Percentiles rank a stretch among this genome's conserved stretches.
Evolutionary conservation across 2,888 invertebrate species (phyloP).

Genomic region (Chaetogeoica ovagalla): DNA sequence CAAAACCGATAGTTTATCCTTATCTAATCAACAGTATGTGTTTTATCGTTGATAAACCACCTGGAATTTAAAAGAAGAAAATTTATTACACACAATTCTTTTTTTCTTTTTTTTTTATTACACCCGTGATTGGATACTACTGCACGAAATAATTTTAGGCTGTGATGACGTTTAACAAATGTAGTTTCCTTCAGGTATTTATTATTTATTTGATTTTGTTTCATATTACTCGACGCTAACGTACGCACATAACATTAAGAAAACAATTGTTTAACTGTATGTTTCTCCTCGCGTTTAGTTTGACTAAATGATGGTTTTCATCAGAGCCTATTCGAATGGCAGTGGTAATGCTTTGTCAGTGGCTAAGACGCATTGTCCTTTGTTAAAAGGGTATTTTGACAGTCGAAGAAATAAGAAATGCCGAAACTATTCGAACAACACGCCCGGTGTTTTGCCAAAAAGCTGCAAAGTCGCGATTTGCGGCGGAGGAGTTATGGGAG

Average conservation of each 20-base stretch:
- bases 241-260: not conserved
- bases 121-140: too few relatives aligned
- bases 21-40: constrained; percentile 2
- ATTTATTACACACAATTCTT: not conserved
- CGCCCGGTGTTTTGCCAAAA: constrained; percentile 39
- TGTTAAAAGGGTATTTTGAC: constrained; percentile 2
- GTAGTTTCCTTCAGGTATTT: not conserved
- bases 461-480: constrained; percentile 75
- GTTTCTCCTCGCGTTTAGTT: not conserved
- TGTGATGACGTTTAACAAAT: not conserved
- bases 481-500: constrained; percentile 90
- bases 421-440: constrained; percentile 12
- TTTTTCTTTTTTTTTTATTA: too few relatives aligned
- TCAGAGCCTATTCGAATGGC: constrained; percentile 24
- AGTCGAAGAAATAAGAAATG: constrained; percentile 6
- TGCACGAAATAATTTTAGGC: too few relatives aligned
- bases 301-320: constrained; percentile 27
- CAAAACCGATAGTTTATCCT: constrained; percentile 19
- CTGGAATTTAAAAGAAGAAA: constrained; percentile 11
- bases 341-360: constrained; percentile 1
- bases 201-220: not conserved
- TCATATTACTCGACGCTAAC: too few relatives aligned
- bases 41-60: constrained; percentile 5
- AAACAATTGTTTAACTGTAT: too few relatives aligned
- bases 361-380: not conserved